Percentiles rank a stretch among this genome's conserved stretches.
phyloP scores from a whole-genome alignment of 2,113 vertebrate species.

The Rhinolophus ferrumequinum region DNA sequence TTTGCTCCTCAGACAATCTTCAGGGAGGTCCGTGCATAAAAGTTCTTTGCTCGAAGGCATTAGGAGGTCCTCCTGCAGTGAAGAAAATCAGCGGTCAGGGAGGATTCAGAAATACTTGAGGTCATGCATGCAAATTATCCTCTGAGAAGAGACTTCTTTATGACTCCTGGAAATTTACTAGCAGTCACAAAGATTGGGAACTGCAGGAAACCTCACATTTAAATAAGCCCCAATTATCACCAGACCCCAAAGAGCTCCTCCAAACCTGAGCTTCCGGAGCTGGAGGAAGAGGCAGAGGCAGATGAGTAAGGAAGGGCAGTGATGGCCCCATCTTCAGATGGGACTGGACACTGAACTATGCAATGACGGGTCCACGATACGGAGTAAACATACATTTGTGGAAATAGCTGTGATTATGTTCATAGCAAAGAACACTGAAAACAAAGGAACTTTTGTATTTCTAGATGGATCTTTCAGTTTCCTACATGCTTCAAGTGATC shows the following conservation, averaged over 20 bases:
- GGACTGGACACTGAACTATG: not conserved
- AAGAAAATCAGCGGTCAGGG: slow-evolving; percentile 52
- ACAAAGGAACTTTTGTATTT: not conserved
- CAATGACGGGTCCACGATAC: not conserved
- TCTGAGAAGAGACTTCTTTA: not conserved
- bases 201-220: slow-evolving; percentile 20
- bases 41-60: slow-evolving; percentile 56
- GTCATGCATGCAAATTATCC: not conserved
- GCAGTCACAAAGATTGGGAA: not conserved
- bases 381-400: not conserved
- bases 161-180: slow-evolving; percentile 14
- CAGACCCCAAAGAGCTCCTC: not conserved
- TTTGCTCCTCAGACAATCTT: slow-evolving; percentile 72
- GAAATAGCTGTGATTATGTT: not conserved
- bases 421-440: not conserved
- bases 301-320: not conserved
- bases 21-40: slow-evolving; percentile 19
- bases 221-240: not conserved
- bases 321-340: not conserved
- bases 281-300: not conserved
- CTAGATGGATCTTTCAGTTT: not conserved
- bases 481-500: not conserved
- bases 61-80: slow-evolving; percentile 73
- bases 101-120: not conserved
- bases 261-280: not conserved